These are phyloP conservation scores for Agrypnus murinus DNA, from an alignment of 2,888 invertebrate genomes.

Conservation along the genomic window DNA sequence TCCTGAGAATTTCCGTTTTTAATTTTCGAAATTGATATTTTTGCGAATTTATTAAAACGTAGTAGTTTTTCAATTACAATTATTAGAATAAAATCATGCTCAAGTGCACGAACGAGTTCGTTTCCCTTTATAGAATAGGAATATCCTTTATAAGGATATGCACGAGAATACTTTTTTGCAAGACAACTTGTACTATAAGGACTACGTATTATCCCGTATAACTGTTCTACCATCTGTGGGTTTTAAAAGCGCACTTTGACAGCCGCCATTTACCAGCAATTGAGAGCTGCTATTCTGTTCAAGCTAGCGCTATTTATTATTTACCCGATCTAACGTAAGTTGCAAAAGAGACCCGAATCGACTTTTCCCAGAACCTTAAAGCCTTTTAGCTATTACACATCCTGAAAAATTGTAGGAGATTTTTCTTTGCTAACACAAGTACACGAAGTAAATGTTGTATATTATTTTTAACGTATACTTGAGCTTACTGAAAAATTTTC, in stretches of 20 bases:
- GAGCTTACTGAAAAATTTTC: too few relatives aligned
- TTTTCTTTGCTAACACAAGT: neutral
- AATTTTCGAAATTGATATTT: neutral
- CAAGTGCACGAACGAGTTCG: slow-evolving; percentile 30
- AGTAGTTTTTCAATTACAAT: neutral
- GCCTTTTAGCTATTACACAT: neutral
- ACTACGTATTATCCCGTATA: slow-evolving; percentile 44
- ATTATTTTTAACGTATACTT: too few relatives aligned
- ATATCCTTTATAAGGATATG: slow-evolving; percentile 42
- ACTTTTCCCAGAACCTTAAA: slow-evolving; percentile 24
- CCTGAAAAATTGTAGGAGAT: slow-evolving; percentile 10
- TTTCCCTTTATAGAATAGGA: slow-evolving; percentile 26
- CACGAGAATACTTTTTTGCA: slow-evolving; percentile 41
- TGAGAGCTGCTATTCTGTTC: slow-evolving; percentile 45
- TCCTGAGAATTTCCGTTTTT: slow-evolving; percentile 47
- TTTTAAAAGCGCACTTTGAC: slow-evolving; percentile 45
- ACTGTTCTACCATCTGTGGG: slow-evolving; percentile 48
- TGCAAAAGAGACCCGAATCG: slow-evolving; percentile 30
- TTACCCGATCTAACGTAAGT: slow-evolving; percentile 46
- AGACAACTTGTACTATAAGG: slow-evolving; percentile 45
- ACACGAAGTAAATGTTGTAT: too few relatives aligned
- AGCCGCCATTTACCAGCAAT: slow-evolving; percentile 47
- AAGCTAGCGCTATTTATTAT: slow-evolving; percentile 45
- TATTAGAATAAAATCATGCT: slow-evolving; percentile 35
- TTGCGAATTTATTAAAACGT: neutral